phyloP scores from a whole-genome alignment of 2,888 invertebrate genomes.

The Amphipyra berbera region DNA sequence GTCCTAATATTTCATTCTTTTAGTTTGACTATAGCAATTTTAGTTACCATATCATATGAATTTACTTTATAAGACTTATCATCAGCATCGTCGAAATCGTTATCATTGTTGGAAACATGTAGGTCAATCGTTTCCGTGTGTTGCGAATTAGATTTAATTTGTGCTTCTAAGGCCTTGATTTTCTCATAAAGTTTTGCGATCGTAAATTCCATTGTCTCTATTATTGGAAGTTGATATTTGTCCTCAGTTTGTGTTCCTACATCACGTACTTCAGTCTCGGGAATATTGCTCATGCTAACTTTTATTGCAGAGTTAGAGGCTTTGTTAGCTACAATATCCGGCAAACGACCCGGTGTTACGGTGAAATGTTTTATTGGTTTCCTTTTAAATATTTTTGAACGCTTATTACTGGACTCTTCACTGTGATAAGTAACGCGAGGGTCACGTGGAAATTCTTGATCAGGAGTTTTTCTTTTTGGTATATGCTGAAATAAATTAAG shows the following conservation, averaged over 20 bases:
- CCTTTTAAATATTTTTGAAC: constrained; percentile 36
- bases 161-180: constrained; percentile 61
- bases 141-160: constrained; percentile 51
- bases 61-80: constrained; percentile 32
- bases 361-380: constrained; percentile 30
- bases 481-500: constrained; percentile 19
- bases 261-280: constrained; percentile 43
- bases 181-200: constrained; percentile 61
- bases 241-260: constrained; percentile 67
- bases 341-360: constrained; percentile 9
- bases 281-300: neutral
- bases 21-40: neutral
- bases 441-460: constrained; percentile 19
- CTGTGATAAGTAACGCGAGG: neutral
- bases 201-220: constrained; percentile 64
- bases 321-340: constrained; percentile 11
- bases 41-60: constrained; percentile 26
- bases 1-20: neutral
- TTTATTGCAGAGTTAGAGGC: neutral
- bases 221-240: constrained; percentile 56
- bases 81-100: constrained; percentile 27
- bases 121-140: constrained; percentile 14
- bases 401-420: constrained; percentile 30
- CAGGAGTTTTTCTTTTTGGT: constrained; percentile 16
- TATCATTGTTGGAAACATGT: constrained; percentile 33